Evolutionary conservation across 2,888 invertebrate genomes (phyloP).

Genomic region (Prosapia bicincta): DNA sequence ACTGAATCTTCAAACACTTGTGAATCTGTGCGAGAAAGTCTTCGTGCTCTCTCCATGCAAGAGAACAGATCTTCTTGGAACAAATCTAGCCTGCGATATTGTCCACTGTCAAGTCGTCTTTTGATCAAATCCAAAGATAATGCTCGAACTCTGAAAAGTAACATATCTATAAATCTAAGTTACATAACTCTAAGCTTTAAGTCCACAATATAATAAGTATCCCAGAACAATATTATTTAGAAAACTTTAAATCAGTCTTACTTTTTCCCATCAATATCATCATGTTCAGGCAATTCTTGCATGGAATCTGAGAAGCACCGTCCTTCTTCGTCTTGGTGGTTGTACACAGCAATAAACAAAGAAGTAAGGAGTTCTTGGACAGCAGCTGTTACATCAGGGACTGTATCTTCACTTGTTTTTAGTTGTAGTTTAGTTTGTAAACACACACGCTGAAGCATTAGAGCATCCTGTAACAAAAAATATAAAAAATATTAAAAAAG

Average conservation of each 20-base stretch:
- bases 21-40: slow-evolving; percentile 86
- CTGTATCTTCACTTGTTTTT: slow-evolving; percentile 76
- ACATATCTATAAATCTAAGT: not conserved
- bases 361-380: slow-evolving; percentile 89
- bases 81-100: slow-evolving; percentile 88
- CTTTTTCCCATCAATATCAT: slow-evolving; percentile 67
- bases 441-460: slow-evolving; percentile 74
- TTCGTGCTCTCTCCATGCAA: slow-evolving; percentile 83
- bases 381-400: slow-evolving; percentile 85
- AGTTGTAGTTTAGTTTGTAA: slow-evolving; percentile 88
- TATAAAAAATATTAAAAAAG: too few species aligned
- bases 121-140: slow-evolving; percentile 92
- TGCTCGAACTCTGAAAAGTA: slow-evolving; percentile 63
- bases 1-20: slow-evolving; percentile 94
- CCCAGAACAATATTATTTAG: too few species aligned
- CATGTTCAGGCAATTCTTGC: slow-evolving; percentile 88
- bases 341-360: slow-evolving; percentile 90
- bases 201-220: not conserved
- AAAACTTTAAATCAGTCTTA: too few species aligned
- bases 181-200: not conserved
- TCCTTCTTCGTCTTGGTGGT: slow-evolving; percentile 95
- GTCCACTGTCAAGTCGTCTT: slow-evolving; percentile 83
- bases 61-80: slow-evolving; percentile 97
- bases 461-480: slow-evolving; percentile 74
- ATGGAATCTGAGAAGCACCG: slow-evolving; percentile 95